Conservation (phyloP, 2,797 vertebrate genomes). For the Poecile montanus region DNA sequence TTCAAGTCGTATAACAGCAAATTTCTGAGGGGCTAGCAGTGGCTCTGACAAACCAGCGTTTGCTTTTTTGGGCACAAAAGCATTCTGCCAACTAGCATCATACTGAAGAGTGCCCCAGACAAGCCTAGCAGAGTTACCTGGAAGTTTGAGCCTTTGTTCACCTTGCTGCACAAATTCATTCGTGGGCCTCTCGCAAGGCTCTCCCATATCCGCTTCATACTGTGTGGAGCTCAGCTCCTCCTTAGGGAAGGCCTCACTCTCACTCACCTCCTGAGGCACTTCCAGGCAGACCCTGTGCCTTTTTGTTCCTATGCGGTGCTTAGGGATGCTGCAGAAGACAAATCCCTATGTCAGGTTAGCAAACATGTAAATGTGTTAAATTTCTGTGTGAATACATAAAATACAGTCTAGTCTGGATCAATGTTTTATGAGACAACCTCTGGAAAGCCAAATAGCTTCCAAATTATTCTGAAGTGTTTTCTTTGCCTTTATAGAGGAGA, state of each 20-base stretch:
- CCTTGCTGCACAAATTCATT: conserved; percentile 66
- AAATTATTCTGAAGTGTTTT: not conserved
- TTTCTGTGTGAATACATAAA: not conserved
- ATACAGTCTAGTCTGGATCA: not conserved
- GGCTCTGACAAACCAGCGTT: not conserved
- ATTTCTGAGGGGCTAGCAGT: not conserved
- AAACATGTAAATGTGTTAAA: not conserved
- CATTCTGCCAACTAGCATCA: not conserved
- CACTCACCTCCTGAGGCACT: conserved; percentile 88
- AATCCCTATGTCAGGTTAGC: not conserved
- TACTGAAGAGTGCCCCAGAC: not conserved
- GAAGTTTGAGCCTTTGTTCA: conserved; percentile 58
- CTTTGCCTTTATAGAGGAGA: not conserved
- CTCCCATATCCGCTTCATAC: conserved; percentile 75
- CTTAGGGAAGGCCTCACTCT: conserved; percentile 82
- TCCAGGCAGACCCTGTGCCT: conserved; percentile 94
- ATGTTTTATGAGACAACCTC: not conserved
- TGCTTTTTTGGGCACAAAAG: not conserved
- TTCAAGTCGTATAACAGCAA: not conserved
- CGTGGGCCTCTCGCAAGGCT: conserved; percentile 44
- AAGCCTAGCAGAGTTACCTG: conserved; percentile 68
- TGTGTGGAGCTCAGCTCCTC: conserved; percentile 75
- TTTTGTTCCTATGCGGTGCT: conserved; percentile 95
- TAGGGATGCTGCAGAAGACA: conserved; percentile 76
- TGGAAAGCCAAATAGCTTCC: not conserved